A percentile compares a stretch with the other conserved stretches of the same genome.
These are phyloP conservation scores for Lagocephalus sceleratus DNA, from an alignment of 2,797 vertebrate species.

Conservation along the genomic window DNA sequence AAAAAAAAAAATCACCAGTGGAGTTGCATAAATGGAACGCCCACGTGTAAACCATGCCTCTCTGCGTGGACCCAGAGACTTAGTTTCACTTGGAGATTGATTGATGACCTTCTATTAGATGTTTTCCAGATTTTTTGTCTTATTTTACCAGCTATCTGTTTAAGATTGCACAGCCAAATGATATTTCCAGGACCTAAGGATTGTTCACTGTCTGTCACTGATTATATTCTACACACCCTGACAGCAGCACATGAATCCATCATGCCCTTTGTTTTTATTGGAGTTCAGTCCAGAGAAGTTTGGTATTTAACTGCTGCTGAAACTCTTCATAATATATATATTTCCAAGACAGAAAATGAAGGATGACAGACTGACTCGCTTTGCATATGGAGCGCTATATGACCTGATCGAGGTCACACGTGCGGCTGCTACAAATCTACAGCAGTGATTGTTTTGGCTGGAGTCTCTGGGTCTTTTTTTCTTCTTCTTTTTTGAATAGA, in stretches of 20 bases:
- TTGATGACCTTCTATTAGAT: too few relatives aligned
- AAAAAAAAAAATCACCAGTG: too few relatives aligned
- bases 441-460: not conserved
- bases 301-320: not conserved
- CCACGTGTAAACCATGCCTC: too few relatives aligned
- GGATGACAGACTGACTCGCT: not conserved
- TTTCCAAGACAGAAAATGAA: not conserved
- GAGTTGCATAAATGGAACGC: too few relatives aligned
- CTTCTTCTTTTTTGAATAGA: too few relatives aligned
- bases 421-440: not conserved
- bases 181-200: not conserved
- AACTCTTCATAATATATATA: not conserved
- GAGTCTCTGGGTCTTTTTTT: slow-evolving; percentile 7
- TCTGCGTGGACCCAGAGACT: too few relatives aligned
- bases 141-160: not conserved
- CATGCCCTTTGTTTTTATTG: not conserved
- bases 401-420: not conserved
- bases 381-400: not conserved
- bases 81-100: too few relatives aligned
- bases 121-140: too few relatives aligned
- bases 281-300: not conserved
- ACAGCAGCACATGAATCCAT: not conserved
- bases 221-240: not conserved
- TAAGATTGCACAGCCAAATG: not conserved
- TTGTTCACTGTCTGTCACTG: not conserved